Base-by-base conservation (phyloP, 2,797 vertebrate species). In the Helarctos malayanus region DNA sequence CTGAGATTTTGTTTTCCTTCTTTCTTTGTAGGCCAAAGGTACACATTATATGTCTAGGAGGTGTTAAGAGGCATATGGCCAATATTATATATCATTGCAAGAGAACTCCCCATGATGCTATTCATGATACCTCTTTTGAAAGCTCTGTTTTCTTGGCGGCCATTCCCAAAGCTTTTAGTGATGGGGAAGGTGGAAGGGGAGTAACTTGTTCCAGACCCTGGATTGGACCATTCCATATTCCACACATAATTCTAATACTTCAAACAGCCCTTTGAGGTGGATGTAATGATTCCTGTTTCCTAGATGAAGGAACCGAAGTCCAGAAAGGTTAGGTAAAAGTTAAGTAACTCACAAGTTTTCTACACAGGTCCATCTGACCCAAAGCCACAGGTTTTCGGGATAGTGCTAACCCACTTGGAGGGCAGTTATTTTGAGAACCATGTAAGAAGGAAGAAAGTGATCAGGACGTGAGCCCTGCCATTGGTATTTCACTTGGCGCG, bases 401-500 rank as follows among this genome's bases (percentile, higher is more conserved):
- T 32, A 59, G 73, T 29, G 18, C 59, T 63, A 76, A 92, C 27
- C 21, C 8, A 81, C 38, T 49, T 16, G 2, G 63, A 80, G 65
- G 89, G 54, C 49, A 45, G 32, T 88, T 93, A 79, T 95, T 96
- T 95, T 54, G 69, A 95, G 80, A 81, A 89, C 85, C 25, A n/a
- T 2, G 6, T 23, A 54, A 88, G 57, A 49, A 90, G 65, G 80
- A 84, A 86, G 94, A 88, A 73, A 32, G 16, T 35, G 47, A 92
- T 80, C 65, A n/a, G 82, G 68, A 89, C 0, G 1, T 13, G 81
- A 82, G 52, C 79, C 91, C 78, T 68, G 68, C 13, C 6, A 0
- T 38, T 88, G 89, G 76, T 81, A 84, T 97, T 97, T 94, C 96
- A 89, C 87, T 97, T 97, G 92, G 97, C 95, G 9, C 21, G 7